Evolutionary conservation across 2,888 invertebrate genomes (phyloP).

Genomic region (Hyposoter dolosus): DNA sequence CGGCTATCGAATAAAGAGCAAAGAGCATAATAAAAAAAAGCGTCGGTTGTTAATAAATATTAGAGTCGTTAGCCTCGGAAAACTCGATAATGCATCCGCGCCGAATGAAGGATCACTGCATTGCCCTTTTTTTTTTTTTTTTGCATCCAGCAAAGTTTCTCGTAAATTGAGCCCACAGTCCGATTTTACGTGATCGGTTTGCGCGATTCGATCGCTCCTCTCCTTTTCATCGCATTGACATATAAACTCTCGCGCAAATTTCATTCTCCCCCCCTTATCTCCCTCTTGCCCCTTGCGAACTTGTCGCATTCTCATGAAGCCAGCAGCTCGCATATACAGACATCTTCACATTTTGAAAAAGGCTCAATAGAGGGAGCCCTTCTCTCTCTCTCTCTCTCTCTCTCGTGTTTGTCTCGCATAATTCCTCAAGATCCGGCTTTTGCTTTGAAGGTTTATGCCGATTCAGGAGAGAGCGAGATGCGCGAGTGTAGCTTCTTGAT

Average conservation of each 20-base stretch:
- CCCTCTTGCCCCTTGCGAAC: background rate
- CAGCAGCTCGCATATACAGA: slow-evolving; percentile 27
- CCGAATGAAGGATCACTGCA: slow-evolving; percentile 31
- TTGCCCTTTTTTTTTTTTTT: background rate
- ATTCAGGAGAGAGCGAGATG: slow-evolving; percentile 76
- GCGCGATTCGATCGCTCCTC: background rate
- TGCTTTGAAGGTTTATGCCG: slow-evolving; percentile 82
- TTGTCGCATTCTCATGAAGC: slow-evolving; percentile 2
- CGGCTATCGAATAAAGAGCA: background rate
- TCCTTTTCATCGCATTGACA: slow-evolving; percentile 41
- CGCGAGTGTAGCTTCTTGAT: slow-evolving; percentile 81
- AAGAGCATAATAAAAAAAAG: slow-evolving; percentile 24
- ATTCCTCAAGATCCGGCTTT: slow-evolving; percentile 70
- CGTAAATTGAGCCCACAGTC: background rate
- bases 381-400: slow-evolving; percentile 10
- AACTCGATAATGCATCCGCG: slow-evolving; percentile 76
- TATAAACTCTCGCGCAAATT: slow-evolving; percentile 30
- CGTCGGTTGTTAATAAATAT: slow-evolving; percentile 43
- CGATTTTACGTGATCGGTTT: slow-evolving; percentile 54
- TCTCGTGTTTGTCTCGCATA: slow-evolving; percentile 57
- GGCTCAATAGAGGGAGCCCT: slow-evolving; percentile 56
- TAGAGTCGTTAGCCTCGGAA: slow-evolving; percentile 67
- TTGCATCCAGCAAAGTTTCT: background rate
- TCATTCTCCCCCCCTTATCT: slow-evolving; percentile 6
- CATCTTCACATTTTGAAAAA: slow-evolving; percentile 32